Evolutionary conservation across 2,888 invertebrate species (phyloP), one percentile per base, ranked within the genome.

Genomic region (Rambutsinella grinnellia): DNA sequence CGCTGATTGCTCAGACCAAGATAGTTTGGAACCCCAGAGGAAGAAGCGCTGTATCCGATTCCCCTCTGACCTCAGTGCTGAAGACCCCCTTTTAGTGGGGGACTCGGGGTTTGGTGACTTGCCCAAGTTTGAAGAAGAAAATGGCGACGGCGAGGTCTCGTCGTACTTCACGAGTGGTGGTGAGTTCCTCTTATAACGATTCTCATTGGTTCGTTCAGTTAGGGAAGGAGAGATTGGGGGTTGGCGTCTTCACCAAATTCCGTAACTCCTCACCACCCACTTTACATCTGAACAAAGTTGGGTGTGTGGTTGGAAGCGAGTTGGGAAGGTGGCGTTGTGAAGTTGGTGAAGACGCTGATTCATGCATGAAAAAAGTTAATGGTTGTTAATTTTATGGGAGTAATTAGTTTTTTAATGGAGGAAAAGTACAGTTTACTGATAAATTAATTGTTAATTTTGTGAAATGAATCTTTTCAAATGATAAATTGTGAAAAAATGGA

Each of bases 1-100:
- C 8, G 47, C 17, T 26, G 61, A 61, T 61, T 61, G 44, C n/a
- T 17, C n/a, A 13, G 1, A 21, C 27, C 61, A 60, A 54, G 69
- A 69, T n/a, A 49, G 27, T 27, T 36, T 58, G 21, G 83, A 83
- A 68, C 83, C 83, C 6, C 76, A 81, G 65, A 66, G 80, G 46
- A 83, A 83, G 63, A 81, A 81, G 70, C 76, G 83, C 28, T 83
- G 83, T 53, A 76, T 83, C 65, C 79, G 82, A n/a, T 80, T 78
- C 51, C 51, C 81, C 61, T 79, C 79, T 71, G 81, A 82, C 78
- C 70, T 79, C 27, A 79, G 77, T 70, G 56, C 72, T 17, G 83
- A 83, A 69, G 82, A 82, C 72, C 81, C 81, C 26, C 70, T 80
- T 17, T 58, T 82, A 13, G 62, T 81, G 56, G 58, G 72, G 23